These are phyloP conservation scores for Melanaphis sacchari DNA, from an alignment of 1,140 invertebrate genomes.

Conservation along the genomic window DNA sequence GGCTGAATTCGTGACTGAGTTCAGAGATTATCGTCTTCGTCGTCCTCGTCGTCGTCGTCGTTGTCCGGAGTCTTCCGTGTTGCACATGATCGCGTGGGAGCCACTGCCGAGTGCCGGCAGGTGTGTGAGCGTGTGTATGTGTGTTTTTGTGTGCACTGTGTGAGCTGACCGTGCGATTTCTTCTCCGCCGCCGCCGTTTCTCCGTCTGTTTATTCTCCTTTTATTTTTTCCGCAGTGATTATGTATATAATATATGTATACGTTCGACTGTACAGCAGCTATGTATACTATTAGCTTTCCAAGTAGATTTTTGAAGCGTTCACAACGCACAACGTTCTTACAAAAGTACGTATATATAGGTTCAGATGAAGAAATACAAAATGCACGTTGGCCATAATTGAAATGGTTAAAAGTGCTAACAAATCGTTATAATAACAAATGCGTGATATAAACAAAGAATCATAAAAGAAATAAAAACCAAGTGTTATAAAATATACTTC, in stretches of 20 bases:
- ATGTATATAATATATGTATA: neutral
- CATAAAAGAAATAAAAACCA: neutral
- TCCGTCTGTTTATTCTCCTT: neutral
- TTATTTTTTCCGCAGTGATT: neutral
- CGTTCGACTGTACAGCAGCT: neutral
- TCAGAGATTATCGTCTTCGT: constrained; percentile 48
- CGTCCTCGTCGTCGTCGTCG: neutral
- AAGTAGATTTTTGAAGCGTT: neutral
- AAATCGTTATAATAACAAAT: too few species aligned
- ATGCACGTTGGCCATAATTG: neutral
- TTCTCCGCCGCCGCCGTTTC: neutral
- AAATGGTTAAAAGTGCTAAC: neutral
- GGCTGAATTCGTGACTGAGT: constrained; percentile 55
- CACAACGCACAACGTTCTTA: neutral
- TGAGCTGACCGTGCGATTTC: constrained; percentile 46
- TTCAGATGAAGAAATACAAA: neutral
- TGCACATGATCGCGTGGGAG: constrained; percentile 55
- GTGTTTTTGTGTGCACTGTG: neutral
- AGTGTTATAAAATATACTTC: neutral
- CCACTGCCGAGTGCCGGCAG: neutral
- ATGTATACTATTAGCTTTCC: neutral
- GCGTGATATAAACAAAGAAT: neutral
- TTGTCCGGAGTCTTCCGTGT: constrained; percentile 46
- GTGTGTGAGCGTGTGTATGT: neutral
- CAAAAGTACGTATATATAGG: neutral